Evolutionary conservation across 1,140 invertebrate genomes (phyloP).

Genomic region (Lysiphlebus fabarum): DNA sequence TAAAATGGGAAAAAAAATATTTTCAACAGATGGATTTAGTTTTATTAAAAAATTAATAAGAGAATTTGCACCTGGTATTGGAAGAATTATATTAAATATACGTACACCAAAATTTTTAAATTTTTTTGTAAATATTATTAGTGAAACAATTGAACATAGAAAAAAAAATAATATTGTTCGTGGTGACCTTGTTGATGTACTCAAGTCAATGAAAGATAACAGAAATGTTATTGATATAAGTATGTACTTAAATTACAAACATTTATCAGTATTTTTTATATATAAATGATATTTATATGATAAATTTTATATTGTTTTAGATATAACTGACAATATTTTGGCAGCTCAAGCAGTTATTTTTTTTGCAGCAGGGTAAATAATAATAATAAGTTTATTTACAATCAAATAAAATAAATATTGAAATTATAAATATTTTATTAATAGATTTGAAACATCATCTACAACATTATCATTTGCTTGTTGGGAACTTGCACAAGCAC

Average conservation of each 20-base stretch:
- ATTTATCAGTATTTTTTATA: background rate
- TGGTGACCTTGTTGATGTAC: slow-evolving; percentile 56
- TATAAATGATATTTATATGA: background rate
- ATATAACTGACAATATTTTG: slow-evolving; percentile 29
- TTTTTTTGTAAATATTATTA: slow-evolving; percentile 1
- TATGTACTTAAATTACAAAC: background rate
- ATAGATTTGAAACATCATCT: slow-evolving; percentile 30
- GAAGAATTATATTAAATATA: background rate
- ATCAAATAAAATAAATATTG: too few relatives aligned
- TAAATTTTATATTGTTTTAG: slow-evolving; percentile 17
- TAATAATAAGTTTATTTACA: too few relatives aligned
- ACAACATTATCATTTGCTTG: slow-evolving; percentile 27
- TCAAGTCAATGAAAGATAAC: slow-evolving; percentile 39
- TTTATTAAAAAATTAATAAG: background rate
- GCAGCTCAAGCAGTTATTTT: slow-evolving; percentile 33
- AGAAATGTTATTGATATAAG: background rate
- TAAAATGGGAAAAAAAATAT: slow-evolving; percentile 38
- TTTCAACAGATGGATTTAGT: slow-evolving; percentile 7
- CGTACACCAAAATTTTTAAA: background rate
- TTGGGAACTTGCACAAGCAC: slow-evolving; percentile 30
- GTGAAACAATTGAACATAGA: slow-evolving; percentile 46
- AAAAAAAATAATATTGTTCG: slow-evolving; percentile 43
- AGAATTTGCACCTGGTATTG: background rate
- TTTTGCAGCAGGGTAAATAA: slow-evolving; percentile 31
- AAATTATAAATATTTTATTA: too few relatives aligned